Base-by-base conservation (phyloP, 1,140 invertebrate genomes). In the Penaeus vannamei region DNA sequence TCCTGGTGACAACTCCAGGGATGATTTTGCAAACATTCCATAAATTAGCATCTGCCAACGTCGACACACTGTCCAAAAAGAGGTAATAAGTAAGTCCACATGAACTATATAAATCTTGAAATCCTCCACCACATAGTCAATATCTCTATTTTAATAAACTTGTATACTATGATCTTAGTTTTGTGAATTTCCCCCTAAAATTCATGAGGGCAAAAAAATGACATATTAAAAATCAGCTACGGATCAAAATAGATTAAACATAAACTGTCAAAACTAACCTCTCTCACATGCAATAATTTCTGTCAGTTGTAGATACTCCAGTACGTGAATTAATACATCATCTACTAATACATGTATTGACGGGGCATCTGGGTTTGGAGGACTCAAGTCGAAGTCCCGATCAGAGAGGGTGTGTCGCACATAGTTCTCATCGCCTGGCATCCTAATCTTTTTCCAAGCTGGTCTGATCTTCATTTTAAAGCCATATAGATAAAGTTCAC, bases 21-120 rank as follows among this genome's bases (percentile, higher is more conserved):
- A 36, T 53, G 36, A 62, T 66, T 84, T 89, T 72, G 69, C 72
- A 53, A 89, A 85, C 53, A 79, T 53, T 14, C 76, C 20, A 32
- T 77, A 61, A 22, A 89, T 59, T 72, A 84, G 22, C 83, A 80
- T 89, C 87, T 89, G 87, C 82, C 87, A 89, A 17, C 82, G 66
- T 61, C 87, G 82, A 80, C 87, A 89, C 59, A 89, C 87, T 89
- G 87, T 53, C 53, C 53, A 53, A 53, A 53, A 29, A 29, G 36
- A 77, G 62, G 17, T n/a, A 59, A 86, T 60, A 53, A 10, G 53
- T 53, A 53, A 53, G 36, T 42, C 36, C 8, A 42, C 36, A 42
- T 1, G 8, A 42, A 42, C 36, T 42, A 53, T 10, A 53, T 10
- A 53, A 53, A 53, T 53, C 53, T 53, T 53, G 12, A 10, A 53